phyloP scores from a whole-genome alignment of 2,113 vertebrate species.

The Oreochromis spilurus region DNA sequence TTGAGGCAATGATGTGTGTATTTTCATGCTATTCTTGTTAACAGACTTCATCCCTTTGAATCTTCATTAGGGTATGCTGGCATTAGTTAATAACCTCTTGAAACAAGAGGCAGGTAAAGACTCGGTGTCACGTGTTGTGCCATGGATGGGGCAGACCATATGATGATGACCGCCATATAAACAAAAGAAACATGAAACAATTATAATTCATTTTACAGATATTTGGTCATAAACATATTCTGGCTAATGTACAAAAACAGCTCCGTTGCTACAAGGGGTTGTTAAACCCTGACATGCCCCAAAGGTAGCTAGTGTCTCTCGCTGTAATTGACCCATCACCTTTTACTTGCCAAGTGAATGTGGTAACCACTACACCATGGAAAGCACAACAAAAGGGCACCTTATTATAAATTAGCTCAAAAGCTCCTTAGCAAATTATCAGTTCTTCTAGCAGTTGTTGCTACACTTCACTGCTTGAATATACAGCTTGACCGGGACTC shows the following conservation, averaged over 20 bases:
- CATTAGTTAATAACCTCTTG: background rate
- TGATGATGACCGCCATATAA: background rate
- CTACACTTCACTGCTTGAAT: background rate
- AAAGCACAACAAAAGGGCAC: background rate
- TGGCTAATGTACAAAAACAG: background rate
- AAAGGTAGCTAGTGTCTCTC: background rate
- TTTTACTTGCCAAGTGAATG: background rate
- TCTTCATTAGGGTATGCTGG: background rate
- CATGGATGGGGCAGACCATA: background rate
- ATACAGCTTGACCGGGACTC: background rate
- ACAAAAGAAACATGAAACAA: background rate
- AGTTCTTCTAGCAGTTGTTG: background rate
- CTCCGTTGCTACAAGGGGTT: background rate
- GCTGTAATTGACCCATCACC: background rate
- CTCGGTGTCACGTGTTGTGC: background rate
- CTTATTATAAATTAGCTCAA: background rate
- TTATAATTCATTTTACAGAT: background rate
- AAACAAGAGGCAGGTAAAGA: background rate
- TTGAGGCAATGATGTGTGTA: background rate
- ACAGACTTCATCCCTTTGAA: background rate
- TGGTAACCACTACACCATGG: fast-evolving
- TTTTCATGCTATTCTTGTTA: background rate
- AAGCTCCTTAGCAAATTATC: background rate
- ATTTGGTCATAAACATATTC: background rate
- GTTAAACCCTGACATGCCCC: background rate